phyloP scores from a whole-genome alignment of 2,797 vertebrate genomes.

The Rhyacichthys aspro region DNA sequence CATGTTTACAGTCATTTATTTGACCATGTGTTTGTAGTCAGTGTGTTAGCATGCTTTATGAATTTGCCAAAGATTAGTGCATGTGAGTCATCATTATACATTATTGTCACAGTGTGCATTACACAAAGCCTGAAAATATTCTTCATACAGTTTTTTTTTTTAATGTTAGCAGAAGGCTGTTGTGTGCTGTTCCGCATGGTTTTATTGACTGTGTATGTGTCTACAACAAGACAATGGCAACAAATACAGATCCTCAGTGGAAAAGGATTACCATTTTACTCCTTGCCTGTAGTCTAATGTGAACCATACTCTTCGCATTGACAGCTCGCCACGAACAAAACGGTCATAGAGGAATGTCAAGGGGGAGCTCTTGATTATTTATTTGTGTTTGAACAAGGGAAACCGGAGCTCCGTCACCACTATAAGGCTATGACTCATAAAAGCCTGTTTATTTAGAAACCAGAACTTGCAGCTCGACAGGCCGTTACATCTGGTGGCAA shows the following conservation, averaged over 20 bases:
- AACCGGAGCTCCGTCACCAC: conserved; percentile 76
- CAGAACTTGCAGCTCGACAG: conserved; percentile 74
- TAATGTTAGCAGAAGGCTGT: background rate
- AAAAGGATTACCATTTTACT: conserved; percentile 59
- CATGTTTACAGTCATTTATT: conserved; percentile 5
- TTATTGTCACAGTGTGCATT: background rate
- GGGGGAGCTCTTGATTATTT: conserved; percentile 77
- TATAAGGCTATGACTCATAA: conserved; percentile 79
- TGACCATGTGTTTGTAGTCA: background rate
- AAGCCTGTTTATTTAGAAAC: conserved; percentile 83
- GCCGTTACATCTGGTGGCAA: conserved; percentile 78
- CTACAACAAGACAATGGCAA: conserved; percentile 8
- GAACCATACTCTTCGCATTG: conserved; percentile 62
- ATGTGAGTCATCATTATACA: background rate
- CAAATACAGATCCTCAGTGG: conserved; percentile 27
- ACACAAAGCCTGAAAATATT: conserved; percentile 8
- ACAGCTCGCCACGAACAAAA: conserved; percentile 68
- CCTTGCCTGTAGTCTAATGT: conserved; percentile 67
- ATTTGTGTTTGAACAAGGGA: conserved; percentile 80
- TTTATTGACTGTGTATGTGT: conserved; percentile 10
- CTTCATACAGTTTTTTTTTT: no score
- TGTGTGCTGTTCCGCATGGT: conserved; percentile 9
- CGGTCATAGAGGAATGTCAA: conserved; percentile 54
- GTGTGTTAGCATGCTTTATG: background rate
- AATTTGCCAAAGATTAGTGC: background rate